Base-by-base conservation (phyloP, 2,888 invertebrate species). In the Camptogramma bilineatum region DNA sequence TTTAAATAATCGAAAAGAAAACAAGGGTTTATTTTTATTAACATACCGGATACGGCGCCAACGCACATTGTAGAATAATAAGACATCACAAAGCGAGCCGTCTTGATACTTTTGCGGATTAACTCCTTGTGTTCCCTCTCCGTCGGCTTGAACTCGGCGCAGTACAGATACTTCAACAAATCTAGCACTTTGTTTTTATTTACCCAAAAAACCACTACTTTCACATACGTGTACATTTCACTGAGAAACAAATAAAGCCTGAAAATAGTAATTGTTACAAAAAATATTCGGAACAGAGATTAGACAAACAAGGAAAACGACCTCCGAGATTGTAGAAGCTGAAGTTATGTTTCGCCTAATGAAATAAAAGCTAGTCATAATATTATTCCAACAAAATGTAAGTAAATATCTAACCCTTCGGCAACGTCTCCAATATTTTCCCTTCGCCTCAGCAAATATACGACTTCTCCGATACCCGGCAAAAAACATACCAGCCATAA, bases 401-500 rank as follows among this genome's bases (percentile, higher is more conserved):
- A 71, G 69, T 71, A 70, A 69, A 71, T 66, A 63, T 52, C 76
- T 74, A 87, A 93, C 93, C 93, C 93, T 80, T 89, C 92, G 70
- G 93, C 93, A 73, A 95, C 94, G 77, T 94, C 94, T 62, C 94
- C 95, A 73, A 95, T 94, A 77, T 94, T 94, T 74, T 94, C 94
- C 60, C 93, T 91, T 72, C 95, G 95, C 85, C 94, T 94, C 64
- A 95, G 94, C 76, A 96, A 95, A 91, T 96, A 96, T 85, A 95
- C 94, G 83, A 95, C 91, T 84, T 94, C 95, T 19, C 95, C 95
- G 51, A 94, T 92, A 69, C 93, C 92, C 59, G 93, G 93, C 70
- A 93, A 76, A 76, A 93, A 85, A 79, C 91, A 92, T 52, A 93
- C 91, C n/a, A 93, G 82, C 82, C 85, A 92, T 73, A 93, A 78